Percentiles rank a stretch among this genome's conserved stretches.
phyloP scores from a whole-genome alignment of 2,888 invertebrate species.

The Agrochola circellaris region DNA sequence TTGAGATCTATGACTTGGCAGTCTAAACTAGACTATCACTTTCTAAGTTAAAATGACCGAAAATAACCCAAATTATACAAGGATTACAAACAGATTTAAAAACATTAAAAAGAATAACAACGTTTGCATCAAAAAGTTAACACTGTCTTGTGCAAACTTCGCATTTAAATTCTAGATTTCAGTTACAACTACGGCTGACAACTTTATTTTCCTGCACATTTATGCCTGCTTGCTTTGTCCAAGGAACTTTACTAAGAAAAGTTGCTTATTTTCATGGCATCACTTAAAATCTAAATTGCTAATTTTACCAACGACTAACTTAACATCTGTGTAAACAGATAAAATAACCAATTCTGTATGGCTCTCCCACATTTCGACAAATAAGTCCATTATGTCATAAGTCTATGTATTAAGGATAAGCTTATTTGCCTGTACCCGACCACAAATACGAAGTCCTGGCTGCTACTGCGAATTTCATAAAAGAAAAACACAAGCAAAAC shows the following conservation, averaged over 20 bases:
- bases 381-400: no score
- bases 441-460: neutral
- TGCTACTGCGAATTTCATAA: neutral
- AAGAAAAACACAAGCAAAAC: neutral
- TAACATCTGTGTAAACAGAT: no score
- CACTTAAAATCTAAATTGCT: neutral
- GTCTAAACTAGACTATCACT: no score
- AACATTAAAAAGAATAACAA: neutral
- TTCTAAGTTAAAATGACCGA: neutral
- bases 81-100: neutral
- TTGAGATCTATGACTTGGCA: no score
- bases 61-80: neutral
- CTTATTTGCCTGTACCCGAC: no score
- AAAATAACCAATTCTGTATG: no score
- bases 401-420: no score
- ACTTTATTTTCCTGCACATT: neutral
- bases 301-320: no score
- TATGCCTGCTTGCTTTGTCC: neutral
- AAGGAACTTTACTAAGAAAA: neutral
- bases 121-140: neutral
- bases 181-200: neutral
- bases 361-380: no score
- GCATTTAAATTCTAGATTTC: slow-evolving; percentile 13
- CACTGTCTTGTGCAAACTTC: neutral
- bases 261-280: neutral